Evolutionary conservation across 2,113 vertebrate species (phyloP).

Genomic region (Nansenia antarctica): DNA sequence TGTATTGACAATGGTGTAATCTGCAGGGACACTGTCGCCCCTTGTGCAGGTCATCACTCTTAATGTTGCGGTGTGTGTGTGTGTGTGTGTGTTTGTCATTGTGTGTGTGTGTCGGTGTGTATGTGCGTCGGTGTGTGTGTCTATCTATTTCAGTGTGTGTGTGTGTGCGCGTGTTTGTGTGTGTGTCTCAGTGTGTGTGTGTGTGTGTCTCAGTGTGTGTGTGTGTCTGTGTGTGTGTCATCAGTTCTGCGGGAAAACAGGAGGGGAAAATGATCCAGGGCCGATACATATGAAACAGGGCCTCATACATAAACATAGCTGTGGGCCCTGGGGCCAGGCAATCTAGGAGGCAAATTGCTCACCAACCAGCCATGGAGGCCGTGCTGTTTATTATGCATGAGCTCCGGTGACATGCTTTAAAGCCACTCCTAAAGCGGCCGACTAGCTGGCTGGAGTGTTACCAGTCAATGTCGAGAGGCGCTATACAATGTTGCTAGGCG

Average conservation of each 20-base stretch:
- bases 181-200: slow-evolving; percentile 26
- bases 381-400: slow-evolving; percentile 99
- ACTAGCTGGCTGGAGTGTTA: slow-evolving; percentile 37
- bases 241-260: background rate
- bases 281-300: slow-evolving; percentile 79
- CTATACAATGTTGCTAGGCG: slow-evolving; percentile 50
- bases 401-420: slow-evolving; percentile 94
- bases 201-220: slow-evolving; percentile 30
- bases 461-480: too few species aligned
- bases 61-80: slow-evolving; percentile 7
- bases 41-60: slow-evolving; percentile 83
- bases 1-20: slow-evolving; percentile 99
- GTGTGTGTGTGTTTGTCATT: slow-evolving; percentile 7
- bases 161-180: slow-evolving; percentile 21
- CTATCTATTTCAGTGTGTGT: too few species aligned
- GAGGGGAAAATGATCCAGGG: slow-evolving; percentile 70
- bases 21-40: slow-evolving; percentile 90
- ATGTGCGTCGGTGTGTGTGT: slow-evolving; percentile 1
- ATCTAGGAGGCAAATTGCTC: slow-evolving; percentile 94
- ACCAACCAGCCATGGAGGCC: slow-evolving; percentile 90
- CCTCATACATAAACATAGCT: slow-evolving; percentile 80
- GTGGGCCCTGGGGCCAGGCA: slow-evolving; percentile 82
- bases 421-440: slow-evolving; percentile 90
- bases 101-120: slow-evolving; percentile 18
- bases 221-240: slow-evolving; percentile 1